These are phyloP conservation scores for Halesus radiatus DNA, from an alignment of 1,140 invertebrate species.

Conservation along the genomic window DNA sequence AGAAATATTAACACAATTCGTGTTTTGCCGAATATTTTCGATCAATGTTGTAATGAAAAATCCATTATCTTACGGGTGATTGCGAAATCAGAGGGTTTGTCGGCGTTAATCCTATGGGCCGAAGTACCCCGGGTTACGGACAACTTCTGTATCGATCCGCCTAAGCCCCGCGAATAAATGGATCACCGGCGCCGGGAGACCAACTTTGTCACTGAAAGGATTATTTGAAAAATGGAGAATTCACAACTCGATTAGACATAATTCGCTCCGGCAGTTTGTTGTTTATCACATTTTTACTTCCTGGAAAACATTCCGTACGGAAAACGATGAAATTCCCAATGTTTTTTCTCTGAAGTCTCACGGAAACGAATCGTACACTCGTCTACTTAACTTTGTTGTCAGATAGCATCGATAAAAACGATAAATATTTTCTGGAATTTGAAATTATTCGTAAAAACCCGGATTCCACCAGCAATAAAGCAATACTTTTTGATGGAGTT, in stretches of 20 bases:
- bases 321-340: no score
- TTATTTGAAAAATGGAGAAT: slow-evolving; percentile 25
- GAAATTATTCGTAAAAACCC: no score
- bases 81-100: neutral
- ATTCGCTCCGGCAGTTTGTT: slow-evolving; percentile 16
- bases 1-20: no score
- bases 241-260: slow-evolving; percentile 12
- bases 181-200: slow-evolving; percentile 6
- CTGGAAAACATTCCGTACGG: no score
- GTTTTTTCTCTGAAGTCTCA: no score
- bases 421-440: no score
- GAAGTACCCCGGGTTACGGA: neutral
- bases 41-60: neutral
- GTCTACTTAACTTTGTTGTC: no score
- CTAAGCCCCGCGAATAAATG: neutral
- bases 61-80: neutral
- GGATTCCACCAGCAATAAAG: no score
- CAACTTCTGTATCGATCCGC: slow-evolving; percentile 22
- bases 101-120: neutral
- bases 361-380: no score
- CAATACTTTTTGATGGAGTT: no score
- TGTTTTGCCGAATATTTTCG: no score
- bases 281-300: slow-evolving; percentile 9
- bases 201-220: slow-evolving; percentile 10
- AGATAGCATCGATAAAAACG: no score